A percentile compares a stretch with the other conserved stretches of the same genome.
Conservation (phyloP, 2,113 vertebrate genomes). For the Gymnogyps californianus region DNA sequence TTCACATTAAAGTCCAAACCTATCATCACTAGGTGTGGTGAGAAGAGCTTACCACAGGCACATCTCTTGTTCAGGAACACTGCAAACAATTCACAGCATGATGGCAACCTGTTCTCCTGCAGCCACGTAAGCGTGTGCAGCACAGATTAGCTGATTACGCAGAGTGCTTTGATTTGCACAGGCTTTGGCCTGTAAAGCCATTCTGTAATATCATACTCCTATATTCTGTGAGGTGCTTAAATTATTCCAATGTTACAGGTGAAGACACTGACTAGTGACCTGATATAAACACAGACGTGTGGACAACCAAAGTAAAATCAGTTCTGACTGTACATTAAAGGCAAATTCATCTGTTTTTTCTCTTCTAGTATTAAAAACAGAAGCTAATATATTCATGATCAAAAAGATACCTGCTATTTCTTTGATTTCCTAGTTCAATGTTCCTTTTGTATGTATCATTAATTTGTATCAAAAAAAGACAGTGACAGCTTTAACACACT, state of each 20-base stretch:
- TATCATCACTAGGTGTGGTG: constrained; percentile 1
- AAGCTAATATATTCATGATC: background rate
- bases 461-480: background rate
- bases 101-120: background rate
- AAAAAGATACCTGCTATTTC: background rate
- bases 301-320: background rate
- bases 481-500: background rate
- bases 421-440: background rate
- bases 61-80: background rate
- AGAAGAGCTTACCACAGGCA: background rate
- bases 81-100: background rate
- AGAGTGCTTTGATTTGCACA: background rate
- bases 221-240: background rate
- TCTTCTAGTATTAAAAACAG: background rate
- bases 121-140: background rate
- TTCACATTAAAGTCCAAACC: background rate
- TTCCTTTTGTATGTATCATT: background rate
- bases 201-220: background rate
- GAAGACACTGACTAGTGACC: background rate
- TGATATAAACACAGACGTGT: background rate
- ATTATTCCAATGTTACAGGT: background rate
- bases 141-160: accelerated
- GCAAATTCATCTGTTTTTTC: background rate
- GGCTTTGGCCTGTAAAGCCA: background rate
- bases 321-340: background rate